Percentiles rank a stretch among this genome's conserved stretches.
Evolutionary conservation across 2,797 vertebrate genomes (phyloP).

Genomic region (Chrosomus eos): DNA sequence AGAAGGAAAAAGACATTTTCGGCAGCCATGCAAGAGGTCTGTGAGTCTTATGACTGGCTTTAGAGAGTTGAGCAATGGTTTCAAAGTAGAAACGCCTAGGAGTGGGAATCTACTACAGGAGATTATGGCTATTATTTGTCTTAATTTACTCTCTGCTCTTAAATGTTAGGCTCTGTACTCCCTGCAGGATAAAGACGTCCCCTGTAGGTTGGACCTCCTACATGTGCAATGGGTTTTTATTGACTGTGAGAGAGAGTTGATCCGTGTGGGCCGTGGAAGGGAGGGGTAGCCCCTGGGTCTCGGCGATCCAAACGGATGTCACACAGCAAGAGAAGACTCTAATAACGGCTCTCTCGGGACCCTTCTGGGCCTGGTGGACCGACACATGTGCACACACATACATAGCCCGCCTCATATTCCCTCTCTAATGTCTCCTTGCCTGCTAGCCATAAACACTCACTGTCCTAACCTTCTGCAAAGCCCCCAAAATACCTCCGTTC

Average conservation of each 20-base stretch:
- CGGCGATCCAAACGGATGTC: conserved; percentile 61
- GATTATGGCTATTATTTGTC: conserved; percentile 62
- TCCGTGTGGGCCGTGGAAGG: conserved; percentile 39
- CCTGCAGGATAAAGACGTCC: conserved; percentile 56
- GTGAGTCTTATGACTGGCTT: conserved; percentile 1
- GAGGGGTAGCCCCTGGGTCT: conserved; percentile 52
- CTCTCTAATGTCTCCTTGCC: conserved; percentile 58
- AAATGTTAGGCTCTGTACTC: conserved; percentile 50
- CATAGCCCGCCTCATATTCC: conserved; percentile 54
- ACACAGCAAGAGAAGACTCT: conserved; percentile 54
- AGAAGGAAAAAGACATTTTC: neutral
- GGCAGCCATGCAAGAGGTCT: neutral
- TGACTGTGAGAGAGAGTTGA: conserved; percentile 54
- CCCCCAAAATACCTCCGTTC: conserved; percentile 52
- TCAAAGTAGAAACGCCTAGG: neutral
- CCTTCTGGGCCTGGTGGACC: conserved; percentile 53
- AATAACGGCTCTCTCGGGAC: conserved; percentile 62
- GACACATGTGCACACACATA: conserved; percentile 48
- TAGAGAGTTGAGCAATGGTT: conserved; percentile 33
- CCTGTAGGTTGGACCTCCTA: conserved; percentile 52
- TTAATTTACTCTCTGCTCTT: conserved; percentile 58
- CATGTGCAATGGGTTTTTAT: conserved; percentile 53
- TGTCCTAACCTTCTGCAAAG: conserved; percentile 54
- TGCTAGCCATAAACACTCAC: conserved; percentile 61
- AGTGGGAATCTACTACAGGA: conserved; percentile 24